phyloP scores from a whole-genome alignment of 2,888 invertebrate genomes.

The Emesis russula region DNA sequence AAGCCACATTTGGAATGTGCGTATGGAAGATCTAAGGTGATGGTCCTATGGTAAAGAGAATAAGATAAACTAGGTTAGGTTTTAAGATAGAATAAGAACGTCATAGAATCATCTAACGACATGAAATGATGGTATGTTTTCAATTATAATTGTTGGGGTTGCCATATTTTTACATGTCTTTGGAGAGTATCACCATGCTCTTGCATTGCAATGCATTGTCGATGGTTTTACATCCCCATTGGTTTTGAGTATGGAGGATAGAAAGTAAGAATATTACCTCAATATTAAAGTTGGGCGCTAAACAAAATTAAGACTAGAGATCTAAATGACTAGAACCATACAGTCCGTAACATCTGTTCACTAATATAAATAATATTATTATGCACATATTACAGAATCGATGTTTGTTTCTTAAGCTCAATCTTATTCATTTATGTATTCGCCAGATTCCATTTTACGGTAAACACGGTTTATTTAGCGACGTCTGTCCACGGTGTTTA shows the following conservation, averaged over 20 bases:
- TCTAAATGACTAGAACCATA: no score
- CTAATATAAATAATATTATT: no score
- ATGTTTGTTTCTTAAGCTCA: background rate
- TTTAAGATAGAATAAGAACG: slow-evolving; percentile 93
- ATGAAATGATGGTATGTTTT: slow-evolving; percentile 22
- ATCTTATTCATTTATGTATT: background rate
- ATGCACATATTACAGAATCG: no score
- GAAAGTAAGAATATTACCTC: background rate
- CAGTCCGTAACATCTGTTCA: no score
- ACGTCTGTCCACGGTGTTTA: background rate
- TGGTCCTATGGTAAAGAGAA: slow-evolving; percentile 52
- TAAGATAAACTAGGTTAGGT: slow-evolving; percentile 92
- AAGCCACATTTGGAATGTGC: background rate
- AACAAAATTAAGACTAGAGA: background rate
- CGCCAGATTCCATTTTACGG: background rate
- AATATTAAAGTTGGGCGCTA: background rate
- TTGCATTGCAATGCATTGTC: slow-evolving; percentile 1
- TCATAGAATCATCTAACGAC: slow-evolving; percentile 93
- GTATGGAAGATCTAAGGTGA: slow-evolving; percentile 31
- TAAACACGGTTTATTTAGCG: no score
- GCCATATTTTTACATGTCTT: slow-evolving; percentile 26
- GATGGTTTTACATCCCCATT: slow-evolving; percentile 7
- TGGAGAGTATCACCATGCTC: slow-evolving; percentile 8
- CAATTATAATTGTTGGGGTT: slow-evolving; percentile 13
- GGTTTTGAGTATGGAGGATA: slow-evolving; percentile 1